Base-by-base conservation (phyloP, 1,140 invertebrate genomes). In the Parapsyche elsis region DNA sequence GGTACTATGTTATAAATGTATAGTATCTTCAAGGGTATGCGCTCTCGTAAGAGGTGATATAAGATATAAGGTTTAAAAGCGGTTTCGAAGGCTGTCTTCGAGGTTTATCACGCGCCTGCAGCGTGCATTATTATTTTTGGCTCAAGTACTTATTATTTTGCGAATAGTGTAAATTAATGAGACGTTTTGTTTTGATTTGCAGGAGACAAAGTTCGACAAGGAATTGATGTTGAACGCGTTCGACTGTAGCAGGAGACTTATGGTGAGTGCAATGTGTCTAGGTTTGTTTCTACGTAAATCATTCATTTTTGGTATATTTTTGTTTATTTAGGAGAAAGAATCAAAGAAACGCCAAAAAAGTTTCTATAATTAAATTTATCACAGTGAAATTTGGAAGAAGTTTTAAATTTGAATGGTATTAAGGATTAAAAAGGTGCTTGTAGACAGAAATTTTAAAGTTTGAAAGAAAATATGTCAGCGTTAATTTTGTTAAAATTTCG, bases 11-110 rank as follows among this genome's bases (percentile, higher is more conserved):
- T 4, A 38, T 38, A 38, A 38, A 38, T 38, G 7, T 38, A 38
- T 38, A 38, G 30, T 38, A n/a, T 44, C 7, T 61, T 61, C 57
- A 61, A 61, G 57, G 57, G 7, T 21, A 9, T 61, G 7, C 57
- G 57, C 16, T 61, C 57, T 19, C 16, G 57, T 61, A 61, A 61
- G 57, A 53, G 21, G 57, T 61, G 57, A 61, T 61, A 61, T 19
- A 21, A 61, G 57, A 61, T 61, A 61, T 19, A 21, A 61, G 21
- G 49, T n/a, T n/a, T 12, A 19, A 19, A 14, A 53, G 49, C 49
- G 16, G 49, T 53, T 53, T 38, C 30, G 30, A 19, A 53, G 49
- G 49, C 16, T 19, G 49, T n/a, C 16, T 2, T 53, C 49, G 49
- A 53, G 12, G 30, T 53, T 53, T 53, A 14, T n/a, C 49, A 19